Conservation (phyloP, 2,888 invertebrate species). For the Drosophila mayaguana region DNA sequence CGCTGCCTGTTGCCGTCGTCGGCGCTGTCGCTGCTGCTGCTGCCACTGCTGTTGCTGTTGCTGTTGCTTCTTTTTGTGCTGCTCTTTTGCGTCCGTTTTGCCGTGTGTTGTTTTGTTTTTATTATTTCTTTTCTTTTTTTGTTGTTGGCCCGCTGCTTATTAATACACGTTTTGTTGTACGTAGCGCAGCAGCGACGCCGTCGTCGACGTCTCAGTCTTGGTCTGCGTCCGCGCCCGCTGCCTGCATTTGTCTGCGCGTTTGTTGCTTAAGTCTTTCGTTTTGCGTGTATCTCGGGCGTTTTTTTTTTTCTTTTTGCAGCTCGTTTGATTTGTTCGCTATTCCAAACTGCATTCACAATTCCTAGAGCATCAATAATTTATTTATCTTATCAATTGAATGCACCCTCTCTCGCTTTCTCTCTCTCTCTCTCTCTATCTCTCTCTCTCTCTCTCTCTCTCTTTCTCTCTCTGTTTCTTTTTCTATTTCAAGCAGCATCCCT, state of each 20-base stretch:
- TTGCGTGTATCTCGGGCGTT: constrained; percentile 47
- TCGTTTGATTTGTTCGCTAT: constrained; percentile 41
- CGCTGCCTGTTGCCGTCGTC: constrained; percentile 60
- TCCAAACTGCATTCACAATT: constrained; percentile 27
- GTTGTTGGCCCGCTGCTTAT: constrained; percentile 69
- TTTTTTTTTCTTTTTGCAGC: constrained; percentile 26
- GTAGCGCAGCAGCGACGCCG: constrained; percentile 50
- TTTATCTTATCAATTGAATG: constrained; percentile 23
- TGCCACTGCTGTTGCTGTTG: constrained; percentile 45
- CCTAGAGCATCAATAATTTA: constrained; percentile 29
- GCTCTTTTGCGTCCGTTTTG: constrained; percentile 75
- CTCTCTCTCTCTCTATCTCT: background rate
- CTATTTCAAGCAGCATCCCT: background rate
- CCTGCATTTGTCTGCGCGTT: constrained; percentile 60
- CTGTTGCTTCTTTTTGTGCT: constrained; percentile 67
- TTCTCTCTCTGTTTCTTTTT: background rate
- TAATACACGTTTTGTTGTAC: constrained; percentile 75
- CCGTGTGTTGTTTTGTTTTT: constrained; percentile 64
- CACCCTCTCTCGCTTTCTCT: background rate
- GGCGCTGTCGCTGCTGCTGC: constrained; percentile 77
- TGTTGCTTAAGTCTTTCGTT: constrained; percentile 76
- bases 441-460: background rate
- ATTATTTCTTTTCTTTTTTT: constrained; percentile 24
- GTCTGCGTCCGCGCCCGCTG: constrained; percentile 31
- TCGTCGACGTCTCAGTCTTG: constrained; percentile 26